Percentiles rank a stretch among this genome's conserved stretches.
phyloP scores from a whole-genome alignment of 2,113 vertebrate genomes.

The Ptyas mucosa region DNA sequence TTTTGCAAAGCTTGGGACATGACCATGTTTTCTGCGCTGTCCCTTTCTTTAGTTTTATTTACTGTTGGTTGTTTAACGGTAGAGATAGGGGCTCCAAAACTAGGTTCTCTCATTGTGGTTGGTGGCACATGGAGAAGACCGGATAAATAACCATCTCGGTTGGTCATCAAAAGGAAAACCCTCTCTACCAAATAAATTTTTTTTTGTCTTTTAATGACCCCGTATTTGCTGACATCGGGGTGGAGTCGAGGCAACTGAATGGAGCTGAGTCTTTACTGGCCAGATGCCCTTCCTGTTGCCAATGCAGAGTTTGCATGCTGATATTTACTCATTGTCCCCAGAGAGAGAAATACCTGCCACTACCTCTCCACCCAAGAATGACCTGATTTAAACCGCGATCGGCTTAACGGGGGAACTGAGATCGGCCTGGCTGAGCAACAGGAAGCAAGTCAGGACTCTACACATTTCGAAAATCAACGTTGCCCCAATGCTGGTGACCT shows the following conservation, averaged over 20 bases:
- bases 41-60: constrained; percentile 18
- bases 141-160: constrained; percentile 28
- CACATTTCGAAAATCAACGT: not conserved
- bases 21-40: not conserved
- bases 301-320: no score
- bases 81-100: constrained; percentile 31
- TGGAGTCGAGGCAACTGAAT: no score
- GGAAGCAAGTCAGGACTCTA: not conserved
- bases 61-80: constrained; percentile 1
- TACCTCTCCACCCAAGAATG: constrained; percentile 8
- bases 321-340: no score
- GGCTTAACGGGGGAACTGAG: not conserved
- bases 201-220: no score
- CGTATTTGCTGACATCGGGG: no score
- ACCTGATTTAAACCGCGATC: not conserved
- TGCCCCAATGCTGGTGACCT: not conserved
- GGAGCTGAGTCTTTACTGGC: no score
- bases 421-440: not conserved
- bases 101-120: constrained; percentile 23
- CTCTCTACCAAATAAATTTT: not conserved
- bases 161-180: constrained; percentile 10
- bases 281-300: no score
- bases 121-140: constrained; percentile 31
- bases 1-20: not conserved
- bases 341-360: no score